Evolutionary conservation across 1,140 invertebrate species (phyloP), one percentile per base, ranked within the genome.

Genomic region (Nasonia giraulti): DNA sequence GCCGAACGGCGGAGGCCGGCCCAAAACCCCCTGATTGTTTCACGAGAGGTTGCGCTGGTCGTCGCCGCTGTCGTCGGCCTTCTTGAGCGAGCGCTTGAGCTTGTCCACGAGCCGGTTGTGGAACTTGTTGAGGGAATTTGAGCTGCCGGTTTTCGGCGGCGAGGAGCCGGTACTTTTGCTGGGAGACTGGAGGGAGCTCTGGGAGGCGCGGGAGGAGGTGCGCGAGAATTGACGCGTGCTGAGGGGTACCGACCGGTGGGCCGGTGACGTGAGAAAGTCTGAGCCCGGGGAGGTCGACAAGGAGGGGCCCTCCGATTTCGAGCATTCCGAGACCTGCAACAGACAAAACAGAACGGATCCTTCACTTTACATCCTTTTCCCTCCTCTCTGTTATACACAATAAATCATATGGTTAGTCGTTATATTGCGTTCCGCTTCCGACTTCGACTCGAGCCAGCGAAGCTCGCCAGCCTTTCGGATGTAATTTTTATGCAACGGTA

Each of bases 81-180:
- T 95, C 88, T 94, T 94, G 90, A 97, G 93, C 80, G 96, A 96
- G 82, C 95, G 95, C 91, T 96, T 96, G 88, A 98, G 91, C 92
- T 97, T 97, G 91, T 97, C 96, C 85, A 98, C 96, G 88, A 98
- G 94, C 85, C 96, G 95, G 90, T 94, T 96, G 94, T 97, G 96
- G 91, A 98, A 97, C 93, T 97, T 97, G 87, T 97, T 97, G 86
- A 96, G 92, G 84, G 96, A 96, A 87, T 93, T 95, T 27, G 94
- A 93, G 84, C 90, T 94, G 76, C 93, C 94, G 74, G 93, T 93
- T 87, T 94, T 94, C 37, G 94, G 93, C 55, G 95, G 95, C 80
- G 95, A 95, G 87, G 93, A 94, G 88, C 93, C 91, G 88, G 93
- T 93, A 91, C 93, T 94, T 90, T 95, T 95, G 91, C 94, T 93